phyloP scores from a whole-genome alignment of 2,797 vertebrate genomes.

The Notoglanidium macrostoma region DNA sequence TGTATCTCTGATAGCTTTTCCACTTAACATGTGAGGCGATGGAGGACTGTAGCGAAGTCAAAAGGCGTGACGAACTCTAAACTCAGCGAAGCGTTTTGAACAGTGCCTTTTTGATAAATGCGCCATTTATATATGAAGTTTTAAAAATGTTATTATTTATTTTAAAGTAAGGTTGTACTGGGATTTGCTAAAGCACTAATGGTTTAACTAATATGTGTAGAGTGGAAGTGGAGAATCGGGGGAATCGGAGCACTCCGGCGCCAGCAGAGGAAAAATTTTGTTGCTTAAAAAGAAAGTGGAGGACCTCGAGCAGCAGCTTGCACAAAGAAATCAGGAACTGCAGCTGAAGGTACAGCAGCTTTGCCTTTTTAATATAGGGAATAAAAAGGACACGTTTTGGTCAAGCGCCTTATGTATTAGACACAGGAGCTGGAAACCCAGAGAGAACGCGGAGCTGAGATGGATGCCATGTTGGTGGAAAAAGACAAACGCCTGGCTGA shows the following conservation, averaged over 20 bases:
- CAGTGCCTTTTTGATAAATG: background rate
- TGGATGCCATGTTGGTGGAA: constrained; percentile 84
- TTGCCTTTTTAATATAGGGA: background rate
- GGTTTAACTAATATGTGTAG: constrained; percentile 47
- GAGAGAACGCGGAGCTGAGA: constrained; percentile 78
- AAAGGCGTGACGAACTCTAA: background rate
- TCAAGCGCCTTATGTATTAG: constrained; percentile 58
- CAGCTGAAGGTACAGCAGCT: constrained; percentile 72
- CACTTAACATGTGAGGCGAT: background rate
- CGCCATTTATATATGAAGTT: background rate
- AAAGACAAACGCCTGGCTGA: constrained; percentile 81
- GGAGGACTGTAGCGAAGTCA: background rate
- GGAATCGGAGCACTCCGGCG: constrained; percentile 78
- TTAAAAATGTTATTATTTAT: background rate
- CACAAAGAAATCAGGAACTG: constrained; percentile 76
- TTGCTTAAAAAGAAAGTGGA: constrained; percentile 85
- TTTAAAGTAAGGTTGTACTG: background rate
- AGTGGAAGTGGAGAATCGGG: constrained; percentile 72
- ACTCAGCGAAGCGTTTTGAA: background rate
- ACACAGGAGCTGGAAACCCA: constrained; percentile 74
- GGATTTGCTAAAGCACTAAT: background rate
- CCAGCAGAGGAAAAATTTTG: constrained; percentile 86
- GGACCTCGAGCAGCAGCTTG: constrained; percentile 83
- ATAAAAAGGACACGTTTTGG: no score
- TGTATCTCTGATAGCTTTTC: background rate